Evolutionary conservation across 1,140 invertebrate genomes (phyloP).

Genomic region (Diuraphis noxia): DNA sequence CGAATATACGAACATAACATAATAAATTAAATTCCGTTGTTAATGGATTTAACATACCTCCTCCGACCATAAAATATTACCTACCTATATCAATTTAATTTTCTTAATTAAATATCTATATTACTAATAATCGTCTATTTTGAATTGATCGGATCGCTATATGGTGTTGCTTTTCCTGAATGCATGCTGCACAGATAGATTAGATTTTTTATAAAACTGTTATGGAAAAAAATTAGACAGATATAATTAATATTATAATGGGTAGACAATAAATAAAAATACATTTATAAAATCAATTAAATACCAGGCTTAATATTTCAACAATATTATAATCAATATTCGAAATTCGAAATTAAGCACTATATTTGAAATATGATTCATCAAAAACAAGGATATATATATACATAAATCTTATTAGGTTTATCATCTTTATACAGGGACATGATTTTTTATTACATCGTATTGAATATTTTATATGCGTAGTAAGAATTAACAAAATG

Average conservation of each 20-base stretch:
- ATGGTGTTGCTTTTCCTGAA: neutral
- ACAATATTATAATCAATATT: neutral
- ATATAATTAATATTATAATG: neutral
- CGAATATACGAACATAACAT: neutral
- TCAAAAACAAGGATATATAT: neutral
- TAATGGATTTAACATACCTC: neutral
- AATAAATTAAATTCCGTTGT: neutral
- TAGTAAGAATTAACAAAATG: neutral
- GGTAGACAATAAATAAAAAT: neutral
- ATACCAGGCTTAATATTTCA: neutral
- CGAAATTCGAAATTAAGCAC: neutral
- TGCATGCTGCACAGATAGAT: neutral
- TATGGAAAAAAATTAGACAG: neutral
- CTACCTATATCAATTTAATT: neutral
- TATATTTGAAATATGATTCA: neutral
- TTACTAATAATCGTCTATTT: neutral
- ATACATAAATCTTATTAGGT: neutral
- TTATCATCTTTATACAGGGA: too few relatives aligned
- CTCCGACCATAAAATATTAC: neutral
- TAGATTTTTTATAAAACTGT: neutral
- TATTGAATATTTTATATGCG: neutral
- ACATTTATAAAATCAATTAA: neutral
- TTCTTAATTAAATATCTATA: constrained; percentile 6
- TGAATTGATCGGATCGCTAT: neutral
- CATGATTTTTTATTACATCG: neutral